Conservation (phyloP, 1,140 invertebrate genomes). For the Triops cancriformis region DNA sequence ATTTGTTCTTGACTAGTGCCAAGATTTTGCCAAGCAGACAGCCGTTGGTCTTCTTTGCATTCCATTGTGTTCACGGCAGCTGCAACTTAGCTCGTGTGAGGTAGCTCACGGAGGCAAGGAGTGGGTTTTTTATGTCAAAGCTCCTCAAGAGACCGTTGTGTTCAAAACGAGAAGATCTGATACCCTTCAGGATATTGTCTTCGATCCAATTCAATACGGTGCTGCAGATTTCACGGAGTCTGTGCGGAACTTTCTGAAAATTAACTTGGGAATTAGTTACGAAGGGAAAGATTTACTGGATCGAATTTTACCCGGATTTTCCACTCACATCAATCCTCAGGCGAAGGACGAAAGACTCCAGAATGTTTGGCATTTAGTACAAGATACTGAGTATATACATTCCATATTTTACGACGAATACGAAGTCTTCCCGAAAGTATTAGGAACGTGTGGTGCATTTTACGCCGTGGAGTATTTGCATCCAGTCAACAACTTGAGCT, state of each 20-base stretch:
- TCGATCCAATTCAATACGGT: background rate
- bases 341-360: constrained; percentile 28
- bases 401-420: constrained; percentile 48
- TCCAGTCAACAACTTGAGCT: constrained; percentile 35
- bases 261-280: background rate
- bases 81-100: background rate
- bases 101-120: background rate
- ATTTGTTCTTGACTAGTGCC: background rate
- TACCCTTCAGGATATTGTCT: background rate
- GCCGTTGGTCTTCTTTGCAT: background rate
- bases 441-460: constrained; percentile 55
- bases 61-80: background rate
- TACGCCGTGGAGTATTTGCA: constrained; percentile 54
- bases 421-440: constrained; percentile 52
- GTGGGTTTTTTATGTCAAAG: background rate
- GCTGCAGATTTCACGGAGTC: background rate
- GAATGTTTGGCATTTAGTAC: constrained; percentile 51
- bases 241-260: background rate
- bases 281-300: background rate
- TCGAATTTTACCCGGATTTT: background rate
- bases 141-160: background rate
- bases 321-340: background rate
- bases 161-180: background rate
- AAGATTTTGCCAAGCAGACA: background rate
- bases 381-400: constrained; percentile 57